Conservation (phyloP, 2,113 vertebrate genomes). For the Saimiri boliviensis region DNA sequence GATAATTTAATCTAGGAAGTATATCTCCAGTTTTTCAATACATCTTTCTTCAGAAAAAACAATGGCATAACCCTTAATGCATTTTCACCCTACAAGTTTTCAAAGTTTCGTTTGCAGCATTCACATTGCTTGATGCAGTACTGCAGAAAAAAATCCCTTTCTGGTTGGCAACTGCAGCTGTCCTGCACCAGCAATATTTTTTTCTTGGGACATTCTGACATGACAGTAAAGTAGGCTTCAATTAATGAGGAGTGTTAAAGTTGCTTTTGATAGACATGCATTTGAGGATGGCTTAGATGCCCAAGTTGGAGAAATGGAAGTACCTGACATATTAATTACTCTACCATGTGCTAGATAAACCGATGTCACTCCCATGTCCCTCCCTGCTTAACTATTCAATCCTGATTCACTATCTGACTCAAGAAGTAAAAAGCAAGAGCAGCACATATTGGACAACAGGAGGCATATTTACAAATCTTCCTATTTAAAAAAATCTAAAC, state of each 20-base stretch:
- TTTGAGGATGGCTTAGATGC: not conserved
- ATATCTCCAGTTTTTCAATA: not conserved
- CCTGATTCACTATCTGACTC: not conserved
- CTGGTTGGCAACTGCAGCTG: not conserved
- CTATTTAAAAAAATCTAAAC: not conserved
- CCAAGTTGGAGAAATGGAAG: not conserved
- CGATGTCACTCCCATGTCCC: not conserved
- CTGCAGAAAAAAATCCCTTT: not conserved
- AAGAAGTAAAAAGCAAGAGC: not conserved
- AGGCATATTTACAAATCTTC: constrained; percentile 16
- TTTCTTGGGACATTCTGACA: not conserved
- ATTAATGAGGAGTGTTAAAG: not conserved
- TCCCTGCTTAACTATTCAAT: not conserved
- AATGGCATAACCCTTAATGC: not conserved
- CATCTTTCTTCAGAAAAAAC: constrained; percentile 17
- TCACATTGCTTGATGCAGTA: not conserved
- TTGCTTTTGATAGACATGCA: not conserved
- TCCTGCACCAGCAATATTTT: not conserved
- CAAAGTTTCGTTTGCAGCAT: not conserved
- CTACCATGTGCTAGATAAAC: not conserved
- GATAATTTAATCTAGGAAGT: not conserved
- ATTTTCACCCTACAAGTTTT: not conserved
- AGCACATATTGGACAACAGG: not conserved
- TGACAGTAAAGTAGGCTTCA: not conserved
- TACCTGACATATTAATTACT: not conserved